phyloP scores from a whole-genome alignment of 37 sponge, comb jelly and placozoan genomes.

The Diacarnus erythraeanus region DNA sequence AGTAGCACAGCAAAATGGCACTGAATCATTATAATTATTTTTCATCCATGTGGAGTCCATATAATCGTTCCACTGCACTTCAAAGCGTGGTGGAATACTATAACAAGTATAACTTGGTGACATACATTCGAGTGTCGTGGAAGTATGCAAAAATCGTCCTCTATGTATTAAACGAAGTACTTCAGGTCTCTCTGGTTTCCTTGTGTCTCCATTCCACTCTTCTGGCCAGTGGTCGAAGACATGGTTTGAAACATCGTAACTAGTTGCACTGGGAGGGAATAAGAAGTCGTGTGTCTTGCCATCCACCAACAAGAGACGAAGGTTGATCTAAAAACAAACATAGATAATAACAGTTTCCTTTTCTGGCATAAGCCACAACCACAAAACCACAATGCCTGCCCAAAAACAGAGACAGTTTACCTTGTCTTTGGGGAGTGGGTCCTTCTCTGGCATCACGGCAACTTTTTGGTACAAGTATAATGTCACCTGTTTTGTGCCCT shows the following conservation, averaged over 20 bases:
- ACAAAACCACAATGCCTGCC: too few species aligned
- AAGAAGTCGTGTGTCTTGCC: constrained; percentile 45
- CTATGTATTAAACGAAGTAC: constrained; percentile 41
- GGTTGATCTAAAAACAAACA: too few species aligned
- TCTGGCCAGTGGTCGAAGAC: constrained; percentile 53
- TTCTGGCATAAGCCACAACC: neutral
- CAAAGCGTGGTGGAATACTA: too few species aligned
- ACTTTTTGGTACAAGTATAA: too few species aligned
- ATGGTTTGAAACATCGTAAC: constrained; percentile 21
- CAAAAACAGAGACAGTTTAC: too few species aligned
- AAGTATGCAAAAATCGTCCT: constrained; percentile 34
- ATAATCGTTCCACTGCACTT: too few species aligned
- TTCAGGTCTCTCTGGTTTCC: constrained; percentile 31
- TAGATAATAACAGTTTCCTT: neutral
- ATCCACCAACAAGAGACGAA: constrained; percentile 38
- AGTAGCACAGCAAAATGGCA: too few species aligned
- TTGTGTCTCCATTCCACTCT: constrained; percentile 10
- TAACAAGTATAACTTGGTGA: too few species aligned
- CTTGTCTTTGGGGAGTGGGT: neutral
- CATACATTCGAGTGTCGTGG: constrained; percentile 26
- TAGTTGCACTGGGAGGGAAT: constrained; percentile 27
- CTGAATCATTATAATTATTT: too few species aligned
- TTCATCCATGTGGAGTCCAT: too few species aligned
- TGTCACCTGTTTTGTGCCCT: too few species aligned
- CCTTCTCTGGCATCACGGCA: neutral